Evolutionary conservation across 2,797 vertebrate genomes (phyloP).

Genomic region (Chloroceryle inda): DNA sequence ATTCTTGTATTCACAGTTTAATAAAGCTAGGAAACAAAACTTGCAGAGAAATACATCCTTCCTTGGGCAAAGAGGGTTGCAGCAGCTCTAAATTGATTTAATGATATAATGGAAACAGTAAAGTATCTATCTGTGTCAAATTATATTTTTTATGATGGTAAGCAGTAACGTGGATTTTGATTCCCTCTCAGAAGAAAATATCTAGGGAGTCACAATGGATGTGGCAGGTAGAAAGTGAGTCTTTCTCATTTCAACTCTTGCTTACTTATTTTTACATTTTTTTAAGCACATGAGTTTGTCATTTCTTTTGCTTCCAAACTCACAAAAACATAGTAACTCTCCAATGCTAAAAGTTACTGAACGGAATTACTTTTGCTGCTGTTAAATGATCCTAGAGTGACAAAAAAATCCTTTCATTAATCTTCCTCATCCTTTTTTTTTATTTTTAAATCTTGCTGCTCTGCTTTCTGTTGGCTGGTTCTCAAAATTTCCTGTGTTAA

Average conservation of each 20-base stretch:
- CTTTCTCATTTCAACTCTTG: background rate
- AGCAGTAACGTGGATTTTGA: background rate
- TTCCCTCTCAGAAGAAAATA: background rate
- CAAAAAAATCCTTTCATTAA: background rate
- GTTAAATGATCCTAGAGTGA: background rate
- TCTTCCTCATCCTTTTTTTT: accelerated
- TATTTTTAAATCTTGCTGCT: background rate
- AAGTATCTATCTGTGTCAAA: background rate
- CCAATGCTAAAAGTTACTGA: background rate
- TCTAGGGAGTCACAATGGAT: background rate
- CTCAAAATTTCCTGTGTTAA: background rate
- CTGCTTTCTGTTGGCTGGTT: background rate
- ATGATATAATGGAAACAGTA: background rate
- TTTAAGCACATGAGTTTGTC: background rate
- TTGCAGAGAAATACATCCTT: slow-evolving; percentile 5
- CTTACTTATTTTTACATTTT: background rate
- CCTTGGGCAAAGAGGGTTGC: background rate
- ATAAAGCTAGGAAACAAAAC: slow-evolving; percentile 48
- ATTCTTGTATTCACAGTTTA: slow-evolving; percentile 58
- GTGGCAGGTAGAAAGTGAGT: background rate
- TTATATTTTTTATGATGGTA: background rate
- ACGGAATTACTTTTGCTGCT: background rate
- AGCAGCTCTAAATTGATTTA: background rate
- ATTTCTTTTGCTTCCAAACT: background rate
- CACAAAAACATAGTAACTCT: background rate